Conservation (phyloP, 2,888 invertebrate genomes). For the Spisula subtruncata region DNA sequence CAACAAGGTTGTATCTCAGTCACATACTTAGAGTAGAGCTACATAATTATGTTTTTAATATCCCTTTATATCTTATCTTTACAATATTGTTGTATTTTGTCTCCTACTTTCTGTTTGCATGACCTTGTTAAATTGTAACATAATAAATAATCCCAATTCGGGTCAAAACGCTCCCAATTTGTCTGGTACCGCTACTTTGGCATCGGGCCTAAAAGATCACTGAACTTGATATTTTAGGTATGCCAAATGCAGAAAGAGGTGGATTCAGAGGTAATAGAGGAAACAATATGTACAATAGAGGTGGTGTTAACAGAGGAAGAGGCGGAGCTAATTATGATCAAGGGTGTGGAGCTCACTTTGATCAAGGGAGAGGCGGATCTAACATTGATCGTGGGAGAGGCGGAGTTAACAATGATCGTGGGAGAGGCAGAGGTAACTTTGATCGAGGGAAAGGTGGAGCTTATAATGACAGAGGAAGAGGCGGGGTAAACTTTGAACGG, state of each 20-base stretch:
- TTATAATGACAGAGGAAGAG: background rate
- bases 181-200: too few relatives aligned
- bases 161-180: too few relatives aligned
- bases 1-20: too few relatives aligned
- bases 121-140: too few relatives aligned
- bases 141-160: too few relatives aligned
- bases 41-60: too few relatives aligned
- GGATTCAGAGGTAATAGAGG: too few relatives aligned
- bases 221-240: background rate
- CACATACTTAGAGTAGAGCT: too few relatives aligned
- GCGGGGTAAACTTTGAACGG: background rate
- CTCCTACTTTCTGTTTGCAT: too few relatives aligned
- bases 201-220: too few relatives aligned
- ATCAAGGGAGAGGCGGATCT: background rate
- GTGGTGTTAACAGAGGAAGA: background rate
- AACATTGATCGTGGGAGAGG: background rate
- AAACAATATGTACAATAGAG: background rate
- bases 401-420: background rate
- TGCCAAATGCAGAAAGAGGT: background rate
- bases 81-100: too few relatives aligned
- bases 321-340: background rate
- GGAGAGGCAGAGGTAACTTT: background rate
- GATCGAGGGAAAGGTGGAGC: background rate
- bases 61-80: too few relatives aligned
- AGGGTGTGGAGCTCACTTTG: background rate